A percentile compares a stretch with the other conserved stretches of the same genome.
phyloP scores from a whole-genome alignment of 2,797 vertebrate genomes.

The Eleutherodactylus coqui region DNA sequence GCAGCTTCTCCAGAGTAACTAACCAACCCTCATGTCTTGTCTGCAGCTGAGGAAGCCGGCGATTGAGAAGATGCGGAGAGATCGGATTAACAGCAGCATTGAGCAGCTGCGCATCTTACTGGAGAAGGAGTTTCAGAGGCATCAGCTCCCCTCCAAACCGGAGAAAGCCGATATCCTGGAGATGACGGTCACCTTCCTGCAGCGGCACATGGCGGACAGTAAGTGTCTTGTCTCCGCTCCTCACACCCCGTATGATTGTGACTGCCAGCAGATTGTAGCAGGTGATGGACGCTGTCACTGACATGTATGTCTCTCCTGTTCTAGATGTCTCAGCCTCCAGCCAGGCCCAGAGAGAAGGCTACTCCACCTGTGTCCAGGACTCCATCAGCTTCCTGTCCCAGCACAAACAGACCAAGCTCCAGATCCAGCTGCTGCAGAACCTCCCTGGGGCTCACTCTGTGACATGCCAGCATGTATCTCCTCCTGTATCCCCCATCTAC shows the following conservation, averaged over 20 bases:
- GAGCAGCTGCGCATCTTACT: slow-evolving; percentile 79
- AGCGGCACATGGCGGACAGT: slow-evolving; percentile 70
- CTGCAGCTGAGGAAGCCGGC: slow-evolving; percentile 83
- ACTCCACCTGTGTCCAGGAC: slow-evolving; percentile 83
- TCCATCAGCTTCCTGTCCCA: slow-evolving; percentile 82
- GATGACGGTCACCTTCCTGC: slow-evolving; percentile 80
- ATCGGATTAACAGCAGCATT: slow-evolving; percentile 73
- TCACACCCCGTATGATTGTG: too few species aligned
- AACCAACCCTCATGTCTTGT: slow-evolving; percentile 52
- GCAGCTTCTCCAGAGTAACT: slow-evolving; percentile 63
- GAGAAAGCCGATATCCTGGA: slow-evolving; percentile 86
- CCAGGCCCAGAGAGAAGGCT: slow-evolving; percentile 75
- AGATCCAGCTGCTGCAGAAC: slow-evolving; percentile 53
- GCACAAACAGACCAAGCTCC: slow-evolving; percentile 78
- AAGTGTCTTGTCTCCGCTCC: slow-evolving; percentile 51
- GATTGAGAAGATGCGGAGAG: slow-evolving; percentile 80
- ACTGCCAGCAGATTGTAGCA: not conserved
- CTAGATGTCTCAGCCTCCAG: slow-evolving; percentile 52
- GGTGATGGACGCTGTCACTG: slow-evolving; percentile 8
- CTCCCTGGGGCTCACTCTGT: slow-evolving; percentile 15
- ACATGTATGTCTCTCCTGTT: not conserved
- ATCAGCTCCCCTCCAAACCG: slow-evolving; percentile 78
- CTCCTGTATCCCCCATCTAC: not conserved
- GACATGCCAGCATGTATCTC: not conserved
- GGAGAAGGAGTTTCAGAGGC: slow-evolving; percentile 76